Base-by-base conservation (phyloP, 2,797 vertebrate species). In the Chromobotia macracanthus region DNA sequence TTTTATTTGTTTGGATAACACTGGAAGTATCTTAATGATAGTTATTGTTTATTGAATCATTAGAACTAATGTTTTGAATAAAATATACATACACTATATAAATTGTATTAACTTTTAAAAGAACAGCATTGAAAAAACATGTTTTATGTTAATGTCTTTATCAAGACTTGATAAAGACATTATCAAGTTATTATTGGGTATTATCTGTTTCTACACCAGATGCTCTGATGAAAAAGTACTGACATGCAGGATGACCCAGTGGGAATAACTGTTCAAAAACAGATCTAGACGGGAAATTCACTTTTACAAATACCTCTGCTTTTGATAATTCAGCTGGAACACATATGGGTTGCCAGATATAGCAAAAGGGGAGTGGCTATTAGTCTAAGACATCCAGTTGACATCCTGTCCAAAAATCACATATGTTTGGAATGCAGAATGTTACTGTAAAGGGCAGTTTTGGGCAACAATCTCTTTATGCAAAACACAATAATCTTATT, bases 251-350 rank as follows among this genome's bases (percentile, higher is more conserved):
- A 50, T 28, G 60, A 64, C 44, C 69, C n/a, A 69, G 41, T 72
- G 66, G 44, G 82, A 75, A 69, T 44, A 58, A 75, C 9, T 55
- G 70, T 82, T 82, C 91, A 90, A 88, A 91, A 91, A 92, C 90
- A 92, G 87, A 90, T 66, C 5, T n/a, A 88, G 86, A 87, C 86
- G 66, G 87, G 55, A 80, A 77, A 78, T 78, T 80, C 60, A 82
- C 70, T 79, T 72, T 78, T 50, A 66, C 51, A 72, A 76, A 83
- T 46, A 75, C 38, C 19, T 56, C 25, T 44, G 76, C 18, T 70
- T 31, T 68, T 68, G 55, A 38, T 72, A 66, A 82, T 76, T 75
- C 85, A 87, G 81, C 84, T 84, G 87, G 77, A 77, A 82, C 85
- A 84, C 87, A 89, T 87, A 88, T 91, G 88, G 85, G 56, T 81